A percentile compares a stretch with the other conserved stretches of the same genome.
These are phyloP conservation scores for Drosophila lowei DNA, from an alignment of 1,140 invertebrate species.

Conservation along the genomic window DNA sequence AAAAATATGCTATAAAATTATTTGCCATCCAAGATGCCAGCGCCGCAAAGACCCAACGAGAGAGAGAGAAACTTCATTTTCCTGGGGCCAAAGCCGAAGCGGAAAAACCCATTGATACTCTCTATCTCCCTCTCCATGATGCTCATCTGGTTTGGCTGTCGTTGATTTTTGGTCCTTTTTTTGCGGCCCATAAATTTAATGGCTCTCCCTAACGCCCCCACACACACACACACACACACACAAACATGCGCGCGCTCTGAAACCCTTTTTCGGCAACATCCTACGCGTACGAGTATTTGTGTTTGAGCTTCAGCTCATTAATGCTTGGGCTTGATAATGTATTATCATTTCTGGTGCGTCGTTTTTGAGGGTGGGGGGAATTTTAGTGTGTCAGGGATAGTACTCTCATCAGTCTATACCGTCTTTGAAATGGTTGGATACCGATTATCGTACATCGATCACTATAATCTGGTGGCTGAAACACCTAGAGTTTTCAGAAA, in stretches of 20 bases:
- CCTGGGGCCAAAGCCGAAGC: no score
- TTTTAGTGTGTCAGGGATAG: constrained; percentile 30
- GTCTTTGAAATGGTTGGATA: no score
- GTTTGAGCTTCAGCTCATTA: constrained; percentile 63
- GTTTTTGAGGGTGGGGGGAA: background rate
- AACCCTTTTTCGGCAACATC: constrained; percentile 40
- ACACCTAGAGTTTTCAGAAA: no score
- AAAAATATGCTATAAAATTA: constrained; percentile 83
- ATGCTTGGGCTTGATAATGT: constrained; percentile 61
- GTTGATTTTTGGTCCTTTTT: constrained; percentile 76
- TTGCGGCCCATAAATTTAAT: constrained; percentile 75
- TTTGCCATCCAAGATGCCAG: constrained; percentile 51
- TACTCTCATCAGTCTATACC: constrained; percentile 8
- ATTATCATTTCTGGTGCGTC: constrained; percentile 51
- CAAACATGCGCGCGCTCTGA: constrained; percentile 10
- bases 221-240: constrained; percentile 24
- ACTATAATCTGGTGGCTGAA: no score
- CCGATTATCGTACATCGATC: no score
- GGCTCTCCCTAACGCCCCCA: constrained; percentile 31
- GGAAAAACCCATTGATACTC: constrained; percentile 33
- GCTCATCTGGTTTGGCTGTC: constrained; percentile 54
- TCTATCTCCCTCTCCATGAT: constrained; percentile 24
- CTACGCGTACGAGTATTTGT: constrained; percentile 16
- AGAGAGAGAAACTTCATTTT: constrained; percentile 26
- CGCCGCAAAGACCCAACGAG: constrained; percentile 8